These are phyloP conservation scores for Lucilia sericata DNA, from an alignment of 1,140 invertebrate species.

Conservation along the genomic window DNA sequence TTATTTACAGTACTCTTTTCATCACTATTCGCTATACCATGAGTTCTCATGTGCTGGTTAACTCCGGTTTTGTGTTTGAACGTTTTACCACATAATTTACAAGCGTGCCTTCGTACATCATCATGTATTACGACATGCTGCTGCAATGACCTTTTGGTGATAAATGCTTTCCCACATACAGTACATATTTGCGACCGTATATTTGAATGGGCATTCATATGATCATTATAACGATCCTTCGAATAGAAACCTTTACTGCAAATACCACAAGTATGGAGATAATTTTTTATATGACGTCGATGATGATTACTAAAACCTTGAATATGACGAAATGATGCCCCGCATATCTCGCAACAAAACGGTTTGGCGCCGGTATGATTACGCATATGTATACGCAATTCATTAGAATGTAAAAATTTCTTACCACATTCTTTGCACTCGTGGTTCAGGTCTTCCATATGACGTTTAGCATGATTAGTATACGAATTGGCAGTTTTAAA, in stretches of 20 bases:
- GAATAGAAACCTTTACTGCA: slow-evolving; percentile 36
- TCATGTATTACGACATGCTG: slow-evolving; percentile 43
- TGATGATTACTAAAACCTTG: slow-evolving; percentile 26
- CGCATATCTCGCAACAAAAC: slow-evolving; percentile 62
- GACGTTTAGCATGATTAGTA: slow-evolving; percentile 56
- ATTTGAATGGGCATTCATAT: slow-evolving; percentile 37
- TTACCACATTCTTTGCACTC: slow-evolving; percentile 62
- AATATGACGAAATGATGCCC: slow-evolving; percentile 54
- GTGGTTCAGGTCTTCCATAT: slow-evolving; percentile 57
- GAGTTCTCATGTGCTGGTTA: slow-evolving; percentile 39
- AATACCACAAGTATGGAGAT: slow-evolving; percentile 37
- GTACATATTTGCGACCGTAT: slow-evolving; percentile 26
- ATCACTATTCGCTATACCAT: slow-evolving; percentile 33
- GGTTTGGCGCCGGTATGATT: slow-evolving; percentile 53
- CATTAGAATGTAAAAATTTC: slow-evolving; percentile 59
- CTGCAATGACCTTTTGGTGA: neutral
- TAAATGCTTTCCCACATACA: slow-evolving; percentile 43
- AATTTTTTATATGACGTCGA: slow-evolving; percentile 36
- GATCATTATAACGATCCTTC: slow-evolving; percentile 30
- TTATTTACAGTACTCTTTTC: neutral
- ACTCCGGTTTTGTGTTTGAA: slow-evolving; percentile 35
- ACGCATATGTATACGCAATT: slow-evolving; percentile 51
- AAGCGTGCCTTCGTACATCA: slow-evolving; percentile 22
- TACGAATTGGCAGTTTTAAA: neutral
- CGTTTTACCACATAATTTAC: slow-evolving; percentile 44